Base-by-base conservation (phyloP, 2,888 invertebrate genomes). In the Laothoe populi region DNA sequence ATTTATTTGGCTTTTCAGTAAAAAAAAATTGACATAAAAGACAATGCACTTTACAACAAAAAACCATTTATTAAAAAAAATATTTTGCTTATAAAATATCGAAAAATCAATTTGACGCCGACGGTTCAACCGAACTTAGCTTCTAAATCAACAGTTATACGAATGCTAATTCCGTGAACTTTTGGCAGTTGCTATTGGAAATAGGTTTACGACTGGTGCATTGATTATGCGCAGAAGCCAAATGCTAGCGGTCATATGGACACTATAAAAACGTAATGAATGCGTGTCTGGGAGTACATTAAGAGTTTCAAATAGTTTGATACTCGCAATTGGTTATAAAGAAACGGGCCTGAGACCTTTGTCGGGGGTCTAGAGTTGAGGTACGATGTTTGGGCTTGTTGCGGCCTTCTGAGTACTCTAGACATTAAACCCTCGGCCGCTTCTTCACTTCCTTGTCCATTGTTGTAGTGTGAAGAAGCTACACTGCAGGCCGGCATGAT, bases 201-300 rank as follows among this genome's bases (percentile, higher is more conserved):
- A 53, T 53, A 53, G 53, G 53, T 53, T 53, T 53, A 53, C 35
- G 53, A 53, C 42, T 42, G 19, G 31, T 53, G 53, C 35, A 24
- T 4, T 44, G 44, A 2, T 19, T 44, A 19, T n/a, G n/a, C n/a
- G 11, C 19, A 35, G 49, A 5, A 5, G 19, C 35, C 19, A 19
- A 53, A 53, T 19, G 35, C 31, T 16, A 35, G 24, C 24, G 2
- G 19, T 53, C 19, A 19, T 53, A 53, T 35, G 53, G 35, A 35
- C 31, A 53, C 53, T 53, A 53, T 53, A 53, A 53, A 53, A 35
- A 53, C 8, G 19, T 53, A 53, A 53, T 35, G 53, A 19, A 35
- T 35, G 11, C 19, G 53, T 53, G 53, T 19, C 31, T 53, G 49
- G 53, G n/a, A 35, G 31, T 35, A 4, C 11, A 53, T 48, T 31